These are phyloP conservation scores for Conops quadrifasciatus DNA, from an alignment of 2,888 invertebrate genomes.

Conservation along the genomic window DNA sequence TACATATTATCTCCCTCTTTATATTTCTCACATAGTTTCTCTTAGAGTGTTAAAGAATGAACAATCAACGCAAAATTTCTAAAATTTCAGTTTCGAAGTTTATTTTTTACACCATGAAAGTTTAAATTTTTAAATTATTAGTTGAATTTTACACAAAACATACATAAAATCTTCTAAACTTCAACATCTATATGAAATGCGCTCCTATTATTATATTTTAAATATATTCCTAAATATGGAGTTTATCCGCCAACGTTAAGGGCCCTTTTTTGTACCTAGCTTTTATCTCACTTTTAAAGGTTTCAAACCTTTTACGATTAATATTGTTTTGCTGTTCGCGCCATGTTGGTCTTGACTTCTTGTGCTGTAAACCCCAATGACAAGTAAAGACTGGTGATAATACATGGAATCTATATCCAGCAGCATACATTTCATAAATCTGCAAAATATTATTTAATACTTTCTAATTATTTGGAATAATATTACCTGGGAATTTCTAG, in stretches of 20 bases:
- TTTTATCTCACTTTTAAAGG: conserved; percentile 84
- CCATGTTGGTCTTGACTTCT: conserved; percentile 82
- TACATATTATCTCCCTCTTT: too few species aligned
- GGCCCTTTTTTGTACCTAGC: conserved; percentile 70
- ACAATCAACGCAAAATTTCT: too few species aligned
- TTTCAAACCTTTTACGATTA: conserved; percentile 83
- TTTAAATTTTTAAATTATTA: too few species aligned
- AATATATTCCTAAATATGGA: background rate
- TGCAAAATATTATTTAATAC: conserved; percentile 61
- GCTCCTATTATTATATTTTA: too few species aligned
- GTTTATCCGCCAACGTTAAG: background rate
- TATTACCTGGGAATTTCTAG: conserved; percentile 87
- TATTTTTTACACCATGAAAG: too few species aligned
- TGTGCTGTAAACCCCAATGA: conserved; percentile 88
- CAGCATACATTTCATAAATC: conserved; percentile 93
- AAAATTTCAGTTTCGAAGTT: too few species aligned
- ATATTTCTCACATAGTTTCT: too few species aligned
- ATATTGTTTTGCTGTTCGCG: conserved; percentile 85
- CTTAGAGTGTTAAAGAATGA: too few species aligned
- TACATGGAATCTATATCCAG: conserved; percentile 87
- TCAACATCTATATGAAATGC: too few species aligned
- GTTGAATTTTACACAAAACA: too few species aligned
- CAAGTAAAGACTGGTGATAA: conserved; percentile 88
- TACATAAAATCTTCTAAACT: too few species aligned
- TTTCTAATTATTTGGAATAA: background rate